phyloP scores from a whole-genome alignment of 2,797 vertebrate species.

The Tragelaphus eurycerus region DNA sequence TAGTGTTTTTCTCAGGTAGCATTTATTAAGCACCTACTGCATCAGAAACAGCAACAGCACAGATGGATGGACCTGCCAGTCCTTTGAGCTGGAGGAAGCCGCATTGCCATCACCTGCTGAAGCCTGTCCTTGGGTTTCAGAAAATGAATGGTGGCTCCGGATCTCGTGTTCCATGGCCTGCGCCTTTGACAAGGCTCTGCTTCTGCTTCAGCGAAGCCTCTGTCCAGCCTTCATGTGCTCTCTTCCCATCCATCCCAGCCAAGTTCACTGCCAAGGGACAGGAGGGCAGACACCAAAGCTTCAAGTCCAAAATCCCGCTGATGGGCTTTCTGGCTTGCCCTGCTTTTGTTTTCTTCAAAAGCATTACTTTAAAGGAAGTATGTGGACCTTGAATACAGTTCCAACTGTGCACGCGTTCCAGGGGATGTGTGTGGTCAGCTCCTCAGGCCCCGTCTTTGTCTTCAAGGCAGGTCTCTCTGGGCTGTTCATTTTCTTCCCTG shows the following conservation, averaged over 20 bases:
- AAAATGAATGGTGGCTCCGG: neutral
- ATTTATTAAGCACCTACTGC: neutral
- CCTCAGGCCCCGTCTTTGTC: neutral
- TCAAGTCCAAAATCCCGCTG: neutral
- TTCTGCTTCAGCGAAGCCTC: neutral
- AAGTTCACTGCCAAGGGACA: neutral
- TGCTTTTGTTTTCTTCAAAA: neutral
- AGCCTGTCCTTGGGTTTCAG: neutral
- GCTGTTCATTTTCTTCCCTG: neutral
- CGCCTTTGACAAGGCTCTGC: neutral
- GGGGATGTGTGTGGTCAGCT: neutral
- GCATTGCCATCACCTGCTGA: fast-evolving
- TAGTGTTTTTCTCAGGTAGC: neutral
- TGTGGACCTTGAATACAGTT: neutral
- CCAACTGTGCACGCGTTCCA: fast-evolving
- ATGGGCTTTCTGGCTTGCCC: neutral
- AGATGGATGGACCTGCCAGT: fast-evolving
- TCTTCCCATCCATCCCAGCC: neutral
- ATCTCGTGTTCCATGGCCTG: neutral
- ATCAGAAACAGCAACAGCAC: fast-evolving
- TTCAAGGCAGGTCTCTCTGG: neutral
- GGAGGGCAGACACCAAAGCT: neutral
- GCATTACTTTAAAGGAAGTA: neutral
- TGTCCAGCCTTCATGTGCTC: neutral
- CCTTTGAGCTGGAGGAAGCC: neutral